phyloP scores from a whole-genome alignment of 92 coral and sea anemone species.

The Umimayanthus kanabou region DNA sequence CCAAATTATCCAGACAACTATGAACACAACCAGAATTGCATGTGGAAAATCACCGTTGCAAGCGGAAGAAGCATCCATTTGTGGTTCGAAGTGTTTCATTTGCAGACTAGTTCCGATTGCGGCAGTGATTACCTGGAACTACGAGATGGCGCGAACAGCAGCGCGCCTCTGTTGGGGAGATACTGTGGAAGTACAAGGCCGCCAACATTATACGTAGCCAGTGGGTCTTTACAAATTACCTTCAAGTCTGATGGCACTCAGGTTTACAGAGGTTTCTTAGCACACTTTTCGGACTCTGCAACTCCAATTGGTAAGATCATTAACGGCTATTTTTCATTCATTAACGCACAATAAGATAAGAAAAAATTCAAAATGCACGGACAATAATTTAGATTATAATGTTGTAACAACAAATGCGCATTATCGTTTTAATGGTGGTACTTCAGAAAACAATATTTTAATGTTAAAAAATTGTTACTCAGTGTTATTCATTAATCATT shows the following conservation, averaged over 20 bases:
- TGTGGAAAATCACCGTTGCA: conserved; percentile 2
- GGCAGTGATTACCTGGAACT: neutral
- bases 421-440: no score
- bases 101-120: conserved; percentile 30
- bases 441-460: no score
- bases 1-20: conserved; percentile 13
- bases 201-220: neutral
- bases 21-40: neutral
- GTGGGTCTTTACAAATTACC: neutral
- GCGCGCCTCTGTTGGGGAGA: conserved; percentile 12
- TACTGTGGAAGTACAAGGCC: conserved; percentile 25
- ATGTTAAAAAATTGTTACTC: no score
- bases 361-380: no score
- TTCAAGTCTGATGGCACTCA: neutral
- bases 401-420: no score
- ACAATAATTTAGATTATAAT: no score
- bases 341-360: no score
- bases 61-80: conserved; percentile 13
- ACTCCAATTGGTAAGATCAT: neutral
- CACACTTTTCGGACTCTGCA: conserved; percentile 27
- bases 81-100: conserved; percentile 18
- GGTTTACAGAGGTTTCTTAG: conserved; percentile 5
- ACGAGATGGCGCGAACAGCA: neutral
- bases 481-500: no score
- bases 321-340: no score